These are phyloP conservation scores for Lycocerus yunnanus DNA, from an alignment of 2,888 invertebrate genomes.

Conservation along the genomic window DNA sequence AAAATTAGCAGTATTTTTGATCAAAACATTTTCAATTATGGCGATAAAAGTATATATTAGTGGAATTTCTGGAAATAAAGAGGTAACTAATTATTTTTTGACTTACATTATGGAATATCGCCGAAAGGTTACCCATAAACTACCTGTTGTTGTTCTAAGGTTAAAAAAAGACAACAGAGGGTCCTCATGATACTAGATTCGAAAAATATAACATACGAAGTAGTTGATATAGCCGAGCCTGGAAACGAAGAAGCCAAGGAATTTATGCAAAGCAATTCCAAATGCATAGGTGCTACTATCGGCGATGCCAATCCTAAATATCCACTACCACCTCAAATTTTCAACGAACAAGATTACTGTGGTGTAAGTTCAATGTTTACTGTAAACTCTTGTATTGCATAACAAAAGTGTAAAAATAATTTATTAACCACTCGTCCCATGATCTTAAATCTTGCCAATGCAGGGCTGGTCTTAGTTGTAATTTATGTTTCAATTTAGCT, in stretches of 20 bases:
- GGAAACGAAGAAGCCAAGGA: constrained; percentile 86
- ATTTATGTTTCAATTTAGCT: not conserved
- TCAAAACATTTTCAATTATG: constrained; percentile 59
- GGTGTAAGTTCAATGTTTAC: constrained; percentile 71
- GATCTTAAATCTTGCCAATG: not conserved
- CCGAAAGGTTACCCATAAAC: constrained; percentile 9
- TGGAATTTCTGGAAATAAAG: constrained; percentile 92
- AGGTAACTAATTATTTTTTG: constrained; percentile 63
- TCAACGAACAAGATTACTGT: constrained; percentile 89
- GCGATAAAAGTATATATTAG: constrained; percentile 90
- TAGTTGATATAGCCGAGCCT: constrained; percentile 94
- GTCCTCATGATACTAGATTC: constrained; percentile 93
- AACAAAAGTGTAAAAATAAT: not conserved
- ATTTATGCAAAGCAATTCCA: constrained; percentile 89
- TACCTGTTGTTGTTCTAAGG: constrained; percentile 60
- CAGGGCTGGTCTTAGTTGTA: not conserved
- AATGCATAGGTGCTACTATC: constrained; percentile 73
- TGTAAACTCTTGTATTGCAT: not conserved
- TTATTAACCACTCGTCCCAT: not conserved
- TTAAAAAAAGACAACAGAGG: constrained; percentile 93
- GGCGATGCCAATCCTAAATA: constrained; percentile 75
- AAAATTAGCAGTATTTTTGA: constrained; percentile 18
- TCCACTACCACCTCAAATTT: constrained; percentile 91
- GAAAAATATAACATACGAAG: constrained; percentile 85
- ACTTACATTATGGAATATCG: not conserved